A percentile compares a stretch with the other conserved stretches of the same genome.
Evolutionary conservation across 2,113 vertebrate species (phyloP).

Genomic region (Bos javanicus): DNA sequence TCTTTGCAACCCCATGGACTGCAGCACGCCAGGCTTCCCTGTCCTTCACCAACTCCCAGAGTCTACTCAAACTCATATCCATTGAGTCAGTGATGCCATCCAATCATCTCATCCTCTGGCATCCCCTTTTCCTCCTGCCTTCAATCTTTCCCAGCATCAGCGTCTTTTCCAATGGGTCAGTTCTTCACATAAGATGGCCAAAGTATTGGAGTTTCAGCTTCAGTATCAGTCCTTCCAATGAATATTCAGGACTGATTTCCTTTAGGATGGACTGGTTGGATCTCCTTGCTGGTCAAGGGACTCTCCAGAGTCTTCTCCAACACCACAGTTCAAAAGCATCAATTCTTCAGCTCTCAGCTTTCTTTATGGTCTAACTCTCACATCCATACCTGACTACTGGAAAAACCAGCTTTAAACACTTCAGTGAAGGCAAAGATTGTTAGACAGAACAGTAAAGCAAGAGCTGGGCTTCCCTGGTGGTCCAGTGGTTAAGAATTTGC

Average conservation of each 20-base stretch:
- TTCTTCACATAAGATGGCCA: not conserved
- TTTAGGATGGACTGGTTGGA: not conserved
- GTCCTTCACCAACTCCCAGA: not conserved
- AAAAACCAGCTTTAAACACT: not conserved
- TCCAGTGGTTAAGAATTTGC: not conserved
- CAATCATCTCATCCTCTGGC: not conserved
- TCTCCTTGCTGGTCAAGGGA: not conserved
- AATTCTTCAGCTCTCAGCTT: not conserved
- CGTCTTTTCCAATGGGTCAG: accelerated
- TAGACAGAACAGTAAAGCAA: not conserved
- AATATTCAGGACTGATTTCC: not conserved
- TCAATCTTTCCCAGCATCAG: not conserved
- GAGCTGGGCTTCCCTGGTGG: not conserved
- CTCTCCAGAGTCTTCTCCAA: not conserved
- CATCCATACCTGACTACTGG: not conserved
- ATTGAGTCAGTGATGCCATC: accelerated
- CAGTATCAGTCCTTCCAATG: not conserved
- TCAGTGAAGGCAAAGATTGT: not conserved
- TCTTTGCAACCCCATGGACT: not conserved
- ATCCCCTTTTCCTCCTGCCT: not conserved
- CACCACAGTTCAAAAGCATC: not conserved
- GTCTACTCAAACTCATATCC: not conserved
- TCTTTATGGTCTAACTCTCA: not conserved
- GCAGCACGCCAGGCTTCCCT: accelerated
- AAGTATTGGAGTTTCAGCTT: not conserved